Evolutionary conservation across 1,140 invertebrate species (phyloP).

Genomic region (Stegodyphus mimosarum): DNA sequence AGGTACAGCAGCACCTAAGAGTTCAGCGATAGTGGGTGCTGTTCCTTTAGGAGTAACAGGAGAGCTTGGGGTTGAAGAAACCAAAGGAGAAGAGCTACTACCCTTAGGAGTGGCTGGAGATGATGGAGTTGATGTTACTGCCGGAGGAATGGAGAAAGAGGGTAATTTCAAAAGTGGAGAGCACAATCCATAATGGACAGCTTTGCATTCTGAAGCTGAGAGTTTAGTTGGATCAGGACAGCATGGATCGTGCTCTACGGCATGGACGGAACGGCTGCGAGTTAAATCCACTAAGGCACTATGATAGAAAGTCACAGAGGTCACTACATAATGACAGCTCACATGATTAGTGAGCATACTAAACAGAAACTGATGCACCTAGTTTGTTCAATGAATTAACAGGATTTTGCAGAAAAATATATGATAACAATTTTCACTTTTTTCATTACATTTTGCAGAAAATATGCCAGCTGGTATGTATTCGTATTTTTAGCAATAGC

Average conservation of each 20-base stretch:
- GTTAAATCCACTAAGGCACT: constrained; percentile 69
- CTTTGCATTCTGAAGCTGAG: constrained; percentile 67
- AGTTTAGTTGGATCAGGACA: constrained; percentile 64
- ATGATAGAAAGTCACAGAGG: constrained; percentile 67
- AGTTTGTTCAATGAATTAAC: no score
- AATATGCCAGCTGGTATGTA: no score
- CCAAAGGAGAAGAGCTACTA: constrained; percentile 18
- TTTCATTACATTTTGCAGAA: no score
- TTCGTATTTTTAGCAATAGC: no score
- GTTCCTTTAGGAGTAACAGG: constrained; percentile 60
- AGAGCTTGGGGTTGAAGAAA: constrained; percentile 64
- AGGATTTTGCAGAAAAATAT: no score
- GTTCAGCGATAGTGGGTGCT: constrained; percentile 63
- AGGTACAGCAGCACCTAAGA: constrained; percentile 65
- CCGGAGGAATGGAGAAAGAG: constrained; percentile 67
- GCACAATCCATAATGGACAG: constrained; percentile 74
- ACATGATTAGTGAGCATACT: constrained; percentile 59
- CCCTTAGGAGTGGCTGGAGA: constrained; percentile 65
- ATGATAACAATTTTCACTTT: no score
- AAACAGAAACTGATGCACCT: not conserved
- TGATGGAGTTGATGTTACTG: constrained; percentile 38
- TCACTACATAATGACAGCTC: constrained; percentile 62
- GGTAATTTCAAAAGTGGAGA: constrained; percentile 68
- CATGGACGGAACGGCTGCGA: constrained; percentile 71
- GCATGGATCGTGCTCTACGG: constrained; percentile 70